Evolutionary conservation across 2,888 invertebrate genomes (phyloP).

Genomic region (Cephus nigrinus): DNA sequence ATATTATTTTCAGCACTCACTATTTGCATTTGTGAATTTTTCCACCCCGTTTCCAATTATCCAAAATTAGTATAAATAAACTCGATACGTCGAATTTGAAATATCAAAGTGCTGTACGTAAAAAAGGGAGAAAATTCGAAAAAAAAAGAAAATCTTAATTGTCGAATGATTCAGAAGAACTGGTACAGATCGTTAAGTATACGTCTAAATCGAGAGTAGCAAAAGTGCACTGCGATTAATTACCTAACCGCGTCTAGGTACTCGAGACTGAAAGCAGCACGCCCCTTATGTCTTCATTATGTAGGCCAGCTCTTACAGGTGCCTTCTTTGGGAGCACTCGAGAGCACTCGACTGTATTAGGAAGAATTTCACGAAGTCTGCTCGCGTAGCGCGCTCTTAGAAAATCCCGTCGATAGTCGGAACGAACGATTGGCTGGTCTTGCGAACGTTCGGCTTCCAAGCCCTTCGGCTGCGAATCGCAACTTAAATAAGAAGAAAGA

Average conservation of each 20-base stretch:
- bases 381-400: conserved; percentile 48
- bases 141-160: not conserved
- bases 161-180: not conserved
- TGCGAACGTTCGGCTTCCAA: not conserved
- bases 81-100: not conserved
- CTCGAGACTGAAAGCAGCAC: conserved; percentile 26
- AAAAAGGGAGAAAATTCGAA: not conserved
- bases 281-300: conserved; percentile 55
- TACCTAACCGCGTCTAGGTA: conserved; percentile 27
- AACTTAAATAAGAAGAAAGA: not conserved
- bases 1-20: not conserved
- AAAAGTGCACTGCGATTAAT: conserved; percentile 43
- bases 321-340: conserved; percentile 46
- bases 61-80: not conserved
- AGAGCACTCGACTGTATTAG: conserved; percentile 42
- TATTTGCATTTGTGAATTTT: not conserved
- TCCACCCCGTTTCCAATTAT: not conserved
- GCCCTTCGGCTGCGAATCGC: not conserved
- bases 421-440: conserved; percentile 31
- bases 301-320: conserved; percentile 54
- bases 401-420: conserved; percentile 51
- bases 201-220: conserved; percentile 27
- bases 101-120: not conserved
- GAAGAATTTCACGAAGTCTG: conserved; percentile 48
- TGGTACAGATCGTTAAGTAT: not conserved